Conservation (phyloP, 2,113 vertebrate species). For the Nycticebus coucang region DNA sequence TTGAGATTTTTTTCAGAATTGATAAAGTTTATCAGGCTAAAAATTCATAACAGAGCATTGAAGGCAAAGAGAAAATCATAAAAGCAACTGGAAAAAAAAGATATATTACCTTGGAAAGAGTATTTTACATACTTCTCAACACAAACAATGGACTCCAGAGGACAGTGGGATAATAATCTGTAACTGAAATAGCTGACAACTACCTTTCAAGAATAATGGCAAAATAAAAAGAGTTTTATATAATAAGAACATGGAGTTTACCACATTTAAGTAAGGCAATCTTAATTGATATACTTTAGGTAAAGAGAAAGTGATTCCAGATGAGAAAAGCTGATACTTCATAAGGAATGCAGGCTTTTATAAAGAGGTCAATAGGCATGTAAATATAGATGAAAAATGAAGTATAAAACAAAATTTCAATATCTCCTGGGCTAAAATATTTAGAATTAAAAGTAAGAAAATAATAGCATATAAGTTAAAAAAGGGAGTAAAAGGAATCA, state of each 20-base stretch:
- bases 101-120: neutral
- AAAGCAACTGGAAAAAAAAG: neutral
- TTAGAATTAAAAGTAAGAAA: neutral
- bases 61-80: conserved; percentile 4
- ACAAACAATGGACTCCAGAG: neutral
- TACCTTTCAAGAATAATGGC: conserved; percentile 6
- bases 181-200: neutral
- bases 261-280: neutral
- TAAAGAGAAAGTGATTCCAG: neutral
- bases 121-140: neutral
- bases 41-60: neutral
- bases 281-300: neutral
- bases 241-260: conserved; percentile 19
- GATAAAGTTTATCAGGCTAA: neutral
- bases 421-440: neutral
- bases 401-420: neutral
- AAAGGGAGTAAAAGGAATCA: neutral
- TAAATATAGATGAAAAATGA: conserved; percentile 1
- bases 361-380: neutral
- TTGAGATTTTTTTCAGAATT: neutral
- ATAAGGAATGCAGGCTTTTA: neutral
- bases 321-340: neutral
- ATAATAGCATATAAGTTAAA: neutral
- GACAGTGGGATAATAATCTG: neutral
- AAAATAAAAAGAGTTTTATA: neutral